Evolutionary conservation across 2,797 vertebrate species (phyloP), one percentile per base, ranked within the genome.

Genomic region (Rachycentron canadum): DNA sequence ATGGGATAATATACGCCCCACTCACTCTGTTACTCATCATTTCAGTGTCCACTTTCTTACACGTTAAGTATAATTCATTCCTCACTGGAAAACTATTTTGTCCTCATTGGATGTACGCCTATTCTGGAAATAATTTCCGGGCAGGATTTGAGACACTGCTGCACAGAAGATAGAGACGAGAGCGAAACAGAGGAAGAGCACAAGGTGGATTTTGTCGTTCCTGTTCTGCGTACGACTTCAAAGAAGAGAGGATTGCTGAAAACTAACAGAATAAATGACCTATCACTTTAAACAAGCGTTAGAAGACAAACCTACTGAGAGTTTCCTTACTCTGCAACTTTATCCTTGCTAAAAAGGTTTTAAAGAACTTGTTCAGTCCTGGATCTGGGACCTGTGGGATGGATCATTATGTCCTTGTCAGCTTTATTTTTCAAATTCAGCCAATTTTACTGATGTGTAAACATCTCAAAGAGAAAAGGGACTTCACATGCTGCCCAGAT

Each of bases 391-490:
- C 88, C 92, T 73, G 81, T 82, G 90, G 90, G 93, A 93, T 73
- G 78, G 90, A 92, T 87, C 87, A 93, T 92, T 93, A 94, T 90
- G 93, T 88, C 93, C 88, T 86, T 93, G 93, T 93, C 93, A 90
- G 91, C 92, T 92, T 86, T 88, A 85, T 90, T 91, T 91, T 85
- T 91, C 66, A 88, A 88, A 92, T 88, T 91, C 82, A 86, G 84
- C 76, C 88, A 73, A 75, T 91, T 92, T 91, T 92, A 93, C 94
- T 94, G 93, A 95, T 92, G 91, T 93, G 91, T 92, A 91, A 94
- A 92, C 92, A 93, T 95, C 91, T 94, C 77, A 64, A 89, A 84
- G 86, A 92, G 89, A 86, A 92, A 90, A 81, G 83, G 67, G 78
- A 88, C 91, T 91, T 93, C 92, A 90, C 87, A 92, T 79, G 66